Conservation (phyloP, 1,140 invertebrate species). For the Bombus waltoni region DNA sequence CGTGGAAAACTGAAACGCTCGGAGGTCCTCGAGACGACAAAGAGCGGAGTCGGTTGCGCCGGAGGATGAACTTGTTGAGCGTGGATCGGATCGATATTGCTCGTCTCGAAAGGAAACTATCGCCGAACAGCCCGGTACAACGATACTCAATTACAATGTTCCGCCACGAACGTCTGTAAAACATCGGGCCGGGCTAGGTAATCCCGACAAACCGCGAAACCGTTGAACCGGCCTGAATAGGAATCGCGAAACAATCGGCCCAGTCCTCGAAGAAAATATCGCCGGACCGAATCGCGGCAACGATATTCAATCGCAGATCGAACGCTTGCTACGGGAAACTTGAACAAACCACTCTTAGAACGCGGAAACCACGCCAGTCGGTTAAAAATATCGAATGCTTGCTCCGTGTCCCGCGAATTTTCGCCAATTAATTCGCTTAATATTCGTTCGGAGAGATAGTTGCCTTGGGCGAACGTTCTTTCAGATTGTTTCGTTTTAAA, state of each 20-base stretch:
- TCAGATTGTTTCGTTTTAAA: too few species aligned
- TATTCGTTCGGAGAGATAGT: too few species aligned
- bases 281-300: not conserved
- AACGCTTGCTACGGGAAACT: not conserved
- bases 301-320: not conserved
- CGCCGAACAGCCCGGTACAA: not conserved
- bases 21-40: not conserved
- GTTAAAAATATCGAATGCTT: not conserved
- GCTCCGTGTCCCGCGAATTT: not conserved
- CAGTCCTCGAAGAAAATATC: not conserved
- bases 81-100: not conserved
- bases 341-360: not conserved
- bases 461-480: too few species aligned
- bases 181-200: not conserved
- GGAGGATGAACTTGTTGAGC: not conserved
- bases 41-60: not conserved
- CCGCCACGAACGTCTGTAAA: not conserved
- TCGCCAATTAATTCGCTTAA: not conserved
- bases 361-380: not conserved
- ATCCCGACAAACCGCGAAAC: constrained; percentile 7
- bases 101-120: not conserved
- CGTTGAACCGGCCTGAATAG: not conserved
- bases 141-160: constrained; percentile 14
- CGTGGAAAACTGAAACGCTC: not conserved
- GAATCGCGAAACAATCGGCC: not conserved